Conservation (phyloP, 2,888 invertebrate genomes). For the Agonopterix arenella region DNA sequence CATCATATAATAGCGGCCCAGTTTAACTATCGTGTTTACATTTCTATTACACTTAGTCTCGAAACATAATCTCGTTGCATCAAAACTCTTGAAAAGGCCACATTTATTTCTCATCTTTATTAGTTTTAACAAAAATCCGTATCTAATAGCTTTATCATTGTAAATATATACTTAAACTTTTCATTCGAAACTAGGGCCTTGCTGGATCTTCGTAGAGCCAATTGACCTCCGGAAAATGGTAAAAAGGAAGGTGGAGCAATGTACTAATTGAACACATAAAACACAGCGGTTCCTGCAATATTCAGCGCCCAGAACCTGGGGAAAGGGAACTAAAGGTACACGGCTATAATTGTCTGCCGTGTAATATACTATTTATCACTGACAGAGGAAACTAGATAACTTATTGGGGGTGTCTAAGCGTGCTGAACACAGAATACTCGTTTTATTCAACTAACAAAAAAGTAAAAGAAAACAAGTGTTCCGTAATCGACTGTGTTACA, state of each 20-base stretch:
- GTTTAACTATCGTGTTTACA: conserved; percentile 20
- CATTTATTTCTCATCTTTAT: conserved; percentile 29
- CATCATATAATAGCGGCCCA: conserved; percentile 36
- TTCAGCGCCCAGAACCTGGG: conserved; percentile 25
- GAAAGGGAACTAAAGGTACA: conserved; percentile 8
- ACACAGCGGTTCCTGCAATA: conserved; percentile 28
- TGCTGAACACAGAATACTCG: conserved; percentile 26
- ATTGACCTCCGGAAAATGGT: background rate
- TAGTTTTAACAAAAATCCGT: conserved; percentile 26
- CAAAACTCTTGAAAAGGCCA: conserved; percentile 28
- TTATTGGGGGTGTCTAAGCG: conserved; percentile 32
- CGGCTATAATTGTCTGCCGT: conserved; percentile 31
- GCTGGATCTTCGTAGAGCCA: too few relatives aligned
- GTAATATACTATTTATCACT: conserved; percentile 35
- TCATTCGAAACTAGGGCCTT: too few relatives aligned
- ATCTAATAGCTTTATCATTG: too few relatives aligned
- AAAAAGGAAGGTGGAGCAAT: background rate
- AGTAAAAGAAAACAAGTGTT: conserved; percentile 21
- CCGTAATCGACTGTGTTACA: conserved; percentile 14
- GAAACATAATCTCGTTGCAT: conserved; percentile 29
- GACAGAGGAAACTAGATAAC: conserved; percentile 44
- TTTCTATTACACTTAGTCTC: conserved; percentile 21
- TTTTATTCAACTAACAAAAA: conserved; percentile 8
- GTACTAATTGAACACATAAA: conserved; percentile 35
- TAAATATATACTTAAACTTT: too few relatives aligned